Base-by-base conservation (phyloP, 2,797 vertebrate species). In the Eurystomus glaucurus region DNA sequence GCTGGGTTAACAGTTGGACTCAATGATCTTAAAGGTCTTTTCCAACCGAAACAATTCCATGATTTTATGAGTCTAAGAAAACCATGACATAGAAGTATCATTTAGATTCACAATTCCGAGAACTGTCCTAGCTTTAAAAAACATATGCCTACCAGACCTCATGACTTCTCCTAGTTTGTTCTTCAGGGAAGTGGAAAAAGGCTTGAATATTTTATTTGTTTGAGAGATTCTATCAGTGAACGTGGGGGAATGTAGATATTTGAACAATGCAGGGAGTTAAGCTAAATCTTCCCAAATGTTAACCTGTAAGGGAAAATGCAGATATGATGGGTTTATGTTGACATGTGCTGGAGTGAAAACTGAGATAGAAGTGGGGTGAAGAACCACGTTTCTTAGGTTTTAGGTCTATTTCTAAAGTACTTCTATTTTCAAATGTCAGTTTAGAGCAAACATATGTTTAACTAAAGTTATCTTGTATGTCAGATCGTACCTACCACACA, bases 121-220 rank as follows among this genome's bases (percentile, higher is more conserved):
- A 83, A 33, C n/a, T 89, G 51, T 82, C 66, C 4, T 43, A 87
- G 45, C 68, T 96, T 88, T 79, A 41, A 41, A 86, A 91, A 85
- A 25, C 57, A 33, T 35, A 14, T 80, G 88, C 54, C 70, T 92
- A 10, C 58, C 66, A 89, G 90, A 62, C 58, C 22, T 85, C 14
- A 5, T 33, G 26, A 37, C 43, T 43, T 70, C 26, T 85, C 13
- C 35, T 72, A 14, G 39, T 39, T 72, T 35, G 15, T 45, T 90
- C 58, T 84, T 87, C 31, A 62, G 29, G n/a, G 33, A 93, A 69
- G 69, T 43, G 57, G 41, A 31, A 76, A 84, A 79, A 62, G 5
- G 6, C n/a, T 35, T 60, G 13, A 66, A 50, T 29, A 25, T 78
- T 91, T 77, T 76, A 41, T 81, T 84, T 85, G 16, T 80, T 75